Base-by-base conservation (phyloP, 2,888 invertebrate genomes). In the Drosophila mimetica region DNA sequence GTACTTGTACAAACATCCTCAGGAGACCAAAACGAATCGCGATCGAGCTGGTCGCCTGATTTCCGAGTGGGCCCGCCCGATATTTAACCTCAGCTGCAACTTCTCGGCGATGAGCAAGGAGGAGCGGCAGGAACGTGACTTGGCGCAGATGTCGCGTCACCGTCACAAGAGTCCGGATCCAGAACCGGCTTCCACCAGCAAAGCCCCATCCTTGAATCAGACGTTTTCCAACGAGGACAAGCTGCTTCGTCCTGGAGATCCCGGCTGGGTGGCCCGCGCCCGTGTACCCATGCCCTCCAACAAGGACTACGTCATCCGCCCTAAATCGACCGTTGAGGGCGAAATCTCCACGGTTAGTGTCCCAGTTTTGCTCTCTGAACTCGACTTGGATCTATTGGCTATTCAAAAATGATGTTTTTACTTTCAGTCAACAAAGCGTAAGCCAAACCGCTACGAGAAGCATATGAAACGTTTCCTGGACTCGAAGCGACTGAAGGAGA, bases 1-100 rank as follows among this genome's bases (percentile, higher is more conserved):
- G 99, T 99, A 99, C 93, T 93, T 99, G 53, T 99, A 98, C 92
- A 99, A 99, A 91, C 99, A 99, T 92, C 99, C 99, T 0, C 97
- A 96, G 91, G 99, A 99, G 93, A 97, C 97, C 0, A 98, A 98
- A 91, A 94, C 95, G 64, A 99, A 99, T 92, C 96, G 96, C 89
- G 96, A 96, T 90, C 94, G 95, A 55, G 98, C 98, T 69, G 97
- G 98, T 1, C 95, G 96, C 76, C 94, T 99, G 74, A 99, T 99
- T 77, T 98, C 97, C 73, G 98, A 98, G 92, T 99, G 99, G 99
- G 98, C 99, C 0, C 92, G 99, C 13, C 99, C 99, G 1, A 99
- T 99, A 77, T 99, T 99, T 92, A 98, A 99, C 93, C 93, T 99
- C 64, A 97, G 97, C 22, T 95, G 97, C 11, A 97, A 98, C 92